phyloP scores from a whole-genome alignment of 2,797 vertebrate species.

The Petrocephalus sullivani region DNA sequence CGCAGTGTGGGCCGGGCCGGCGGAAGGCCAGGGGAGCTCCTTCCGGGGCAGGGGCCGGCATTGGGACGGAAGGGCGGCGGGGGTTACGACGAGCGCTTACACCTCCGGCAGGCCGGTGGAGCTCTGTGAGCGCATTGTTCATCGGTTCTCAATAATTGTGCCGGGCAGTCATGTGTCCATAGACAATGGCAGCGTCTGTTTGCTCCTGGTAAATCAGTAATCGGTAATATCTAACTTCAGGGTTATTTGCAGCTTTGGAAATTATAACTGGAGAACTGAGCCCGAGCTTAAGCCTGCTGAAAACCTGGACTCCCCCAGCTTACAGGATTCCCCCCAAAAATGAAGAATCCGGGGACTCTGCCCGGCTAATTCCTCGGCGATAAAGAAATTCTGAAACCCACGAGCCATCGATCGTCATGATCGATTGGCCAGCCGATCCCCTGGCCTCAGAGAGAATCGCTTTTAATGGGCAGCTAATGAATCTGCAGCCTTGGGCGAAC shows the following conservation, averaged over 20 bases:
- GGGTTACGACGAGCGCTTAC: not conserved
- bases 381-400: constrained; percentile 4
- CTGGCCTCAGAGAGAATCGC: not conserved
- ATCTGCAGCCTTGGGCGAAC: not conserved
- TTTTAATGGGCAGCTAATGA: constrained; percentile 1
- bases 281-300: not conserved
- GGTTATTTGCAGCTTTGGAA: not conserved
- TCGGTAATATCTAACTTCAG: constrained; percentile 12
- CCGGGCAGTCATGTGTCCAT: not conserved
- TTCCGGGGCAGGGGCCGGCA: not conserved
- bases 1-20: not conserved
- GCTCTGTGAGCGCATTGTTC: not conserved
- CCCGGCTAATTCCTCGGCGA: not conserved
- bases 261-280: constrained; percentile 3
- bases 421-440: not conserved
- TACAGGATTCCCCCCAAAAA: not conserved
- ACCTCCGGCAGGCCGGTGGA: not conserved
- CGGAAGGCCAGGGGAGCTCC: not conserved
- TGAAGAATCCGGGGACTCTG: not conserved
- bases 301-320: not conserved
- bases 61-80: not conserved
- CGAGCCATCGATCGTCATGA: not conserved
- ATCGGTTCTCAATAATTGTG: constrained; percentile 6
- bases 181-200: constrained; percentile 15
- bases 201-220: constrained; percentile 21